Evolutionary conservation across 37 sponge, comb jelly and placozoan species (phyloP).

Genomic region (Beroe forskalii): DNA sequence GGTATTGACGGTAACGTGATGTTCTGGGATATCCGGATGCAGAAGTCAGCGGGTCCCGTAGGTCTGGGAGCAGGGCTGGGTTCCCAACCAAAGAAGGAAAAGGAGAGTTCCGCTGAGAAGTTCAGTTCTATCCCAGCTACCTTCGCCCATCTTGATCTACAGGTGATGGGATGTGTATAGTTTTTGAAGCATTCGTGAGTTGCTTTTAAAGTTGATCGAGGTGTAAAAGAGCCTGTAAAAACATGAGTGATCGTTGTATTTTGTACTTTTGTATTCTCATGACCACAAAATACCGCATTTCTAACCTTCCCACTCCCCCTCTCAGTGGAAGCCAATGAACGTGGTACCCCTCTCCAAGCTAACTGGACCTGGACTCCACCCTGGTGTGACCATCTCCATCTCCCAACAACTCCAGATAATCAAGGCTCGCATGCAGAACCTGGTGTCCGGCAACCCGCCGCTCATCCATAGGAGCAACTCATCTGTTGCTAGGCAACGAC

Average conservation of each 20-base stretch:
- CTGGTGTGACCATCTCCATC: constrained; percentile 56
- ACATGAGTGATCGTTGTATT: too few species aligned
- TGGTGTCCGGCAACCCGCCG: constrained; percentile 42
- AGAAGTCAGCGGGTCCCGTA: constrained; percentile 66
- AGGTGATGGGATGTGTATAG: neutral
- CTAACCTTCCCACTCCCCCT: neutral
- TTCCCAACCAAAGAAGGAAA: constrained; percentile 56
- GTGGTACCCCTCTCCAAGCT: constrained; percentile 61
- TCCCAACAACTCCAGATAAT: constrained; percentile 23
- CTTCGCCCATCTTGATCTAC: constrained; percentile 51
- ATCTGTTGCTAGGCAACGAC: constrained; percentile 27
- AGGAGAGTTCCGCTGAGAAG: constrained; percentile 45
- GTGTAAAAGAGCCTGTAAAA: too few species aligned
- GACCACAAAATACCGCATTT: neutral
- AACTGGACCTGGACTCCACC: constrained; percentile 63
- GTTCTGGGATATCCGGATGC: constrained; percentile 88
- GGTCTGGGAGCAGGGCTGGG: neutral
- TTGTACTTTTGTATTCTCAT: neutral
- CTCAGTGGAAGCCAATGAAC: constrained; percentile 58
- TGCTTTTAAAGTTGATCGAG: too few species aligned
- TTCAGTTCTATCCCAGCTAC: constrained; percentile 60
- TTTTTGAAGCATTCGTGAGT: too few species aligned
- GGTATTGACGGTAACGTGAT: constrained; percentile 65
- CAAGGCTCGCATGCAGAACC: constrained; percentile 32
- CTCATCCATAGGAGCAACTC: constrained; percentile 58